phyloP scores from a whole-genome alignment of 2,113 vertebrate genomes.

The Pleuronectes platessa region DNA sequence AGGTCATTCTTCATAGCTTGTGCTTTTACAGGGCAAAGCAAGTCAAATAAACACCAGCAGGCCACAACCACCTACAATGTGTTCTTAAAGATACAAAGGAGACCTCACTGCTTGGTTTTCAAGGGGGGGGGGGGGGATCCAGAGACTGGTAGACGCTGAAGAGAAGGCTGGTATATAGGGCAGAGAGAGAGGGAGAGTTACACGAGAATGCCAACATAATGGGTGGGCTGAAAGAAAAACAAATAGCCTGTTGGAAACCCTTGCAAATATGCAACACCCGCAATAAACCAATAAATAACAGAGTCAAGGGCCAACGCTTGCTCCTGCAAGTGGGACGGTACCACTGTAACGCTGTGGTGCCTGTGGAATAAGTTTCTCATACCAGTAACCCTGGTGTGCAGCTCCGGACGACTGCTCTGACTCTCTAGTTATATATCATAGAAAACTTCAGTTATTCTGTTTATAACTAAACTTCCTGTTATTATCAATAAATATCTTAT shows the following conservation, averaged over 20 bases:
- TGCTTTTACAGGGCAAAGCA: slow-evolving; percentile 73
- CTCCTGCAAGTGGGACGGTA: slow-evolving; percentile 38
- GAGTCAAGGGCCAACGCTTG: slow-evolving; percentile 51
- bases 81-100: slow-evolving; percentile 72
- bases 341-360: slow-evolving; percentile 20
- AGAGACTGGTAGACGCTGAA: slow-evolving; percentile 49
- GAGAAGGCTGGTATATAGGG: slow-evolving; percentile 61
- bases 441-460: neutral
- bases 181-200: slow-evolving; percentile 54
- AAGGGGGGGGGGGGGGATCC: slow-evolving; percentile 30
- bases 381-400: slow-evolving; percentile 19
- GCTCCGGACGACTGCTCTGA: neutral
- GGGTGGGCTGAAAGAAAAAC: slow-evolving; percentile 82
- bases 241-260: slow-evolving; percentile 71
- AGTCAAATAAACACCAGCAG: slow-evolving; percentile 78
- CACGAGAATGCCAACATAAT: slow-evolving; percentile 80
- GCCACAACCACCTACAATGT: slow-evolving; percentile 69
- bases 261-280: slow-evolving; percentile 73
- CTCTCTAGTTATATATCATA: neutral
- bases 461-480: neutral
- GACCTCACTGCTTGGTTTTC: slow-evolving; percentile 64
- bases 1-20: slow-evolving; percentile 73
- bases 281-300: slow-evolving; percentile 78
- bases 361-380: slow-evolving; percentile 12
- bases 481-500: neutral